Evolutionary conservation across 2,888 invertebrate genomes (phyloP).

Genomic region (Alviniconcha strummeri): DNA sequence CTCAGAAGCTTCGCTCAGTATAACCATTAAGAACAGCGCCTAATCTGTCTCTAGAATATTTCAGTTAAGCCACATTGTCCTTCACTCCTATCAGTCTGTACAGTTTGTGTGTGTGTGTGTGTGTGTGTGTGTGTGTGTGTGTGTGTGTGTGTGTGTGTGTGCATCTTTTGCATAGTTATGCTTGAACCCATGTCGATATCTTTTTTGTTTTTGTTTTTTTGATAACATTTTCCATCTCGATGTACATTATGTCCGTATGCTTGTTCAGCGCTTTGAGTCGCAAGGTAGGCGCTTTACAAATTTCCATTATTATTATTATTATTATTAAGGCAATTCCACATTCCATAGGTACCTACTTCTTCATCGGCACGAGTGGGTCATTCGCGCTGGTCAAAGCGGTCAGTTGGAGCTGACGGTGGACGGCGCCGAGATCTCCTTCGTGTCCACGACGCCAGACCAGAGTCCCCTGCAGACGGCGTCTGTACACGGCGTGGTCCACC

Average conservation of each 20-base stretch:
- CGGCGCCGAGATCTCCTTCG: constrained; percentile 3
- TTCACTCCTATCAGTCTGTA: background rate
- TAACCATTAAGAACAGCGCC: too few species aligned
- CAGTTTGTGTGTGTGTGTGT: background rate
- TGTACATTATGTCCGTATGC: too few species aligned
- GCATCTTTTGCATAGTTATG: background rate
- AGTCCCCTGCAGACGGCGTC: background rate
- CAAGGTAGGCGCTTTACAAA: too few species aligned
- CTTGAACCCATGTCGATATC: background rate
- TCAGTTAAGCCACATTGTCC: too few species aligned
- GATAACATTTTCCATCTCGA: too few species aligned
- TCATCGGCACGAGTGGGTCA: constrained; percentile 15
- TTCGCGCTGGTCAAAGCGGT: background rate
- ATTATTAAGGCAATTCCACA: too few species aligned
- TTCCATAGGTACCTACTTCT: constrained; percentile 8
- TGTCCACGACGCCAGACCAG: background rate
- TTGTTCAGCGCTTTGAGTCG: too few species aligned
- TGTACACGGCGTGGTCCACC: constrained; percentile 4
- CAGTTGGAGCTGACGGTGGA: constrained; percentile 13
- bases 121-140: background rate
- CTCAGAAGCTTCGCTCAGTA: too few species aligned
- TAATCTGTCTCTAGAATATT: too few species aligned
- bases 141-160: constrained; percentile 11
- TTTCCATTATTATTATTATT: too few species aligned
- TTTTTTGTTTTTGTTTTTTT: too few species aligned